Evolutionary conservation across 92 coral and sea anemone species (phyloP), one percentile per base, ranked within the genome.

Genomic region (Siderastrea radians): DNA sequence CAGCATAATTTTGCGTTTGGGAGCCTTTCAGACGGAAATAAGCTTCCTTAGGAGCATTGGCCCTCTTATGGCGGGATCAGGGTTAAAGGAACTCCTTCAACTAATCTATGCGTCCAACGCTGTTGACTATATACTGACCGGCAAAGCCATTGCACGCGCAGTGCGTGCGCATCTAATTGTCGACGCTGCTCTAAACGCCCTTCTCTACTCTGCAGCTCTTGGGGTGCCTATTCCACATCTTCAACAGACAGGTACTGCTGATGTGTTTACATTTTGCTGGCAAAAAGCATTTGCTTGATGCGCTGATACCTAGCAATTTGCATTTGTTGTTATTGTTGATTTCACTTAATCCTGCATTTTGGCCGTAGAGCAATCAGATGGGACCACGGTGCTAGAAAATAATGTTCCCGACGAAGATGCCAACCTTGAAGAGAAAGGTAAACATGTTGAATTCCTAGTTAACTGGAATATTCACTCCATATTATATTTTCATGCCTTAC

Each of bases 121-220:
- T 43, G 65, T 26, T 26, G 38, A 26, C 38, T 26, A 26, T 26
- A 26, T 26, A 26, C 60, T 90, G 5, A 90, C 63, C 64, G 93
- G 93, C 1, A 90, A 90, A 55, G 93, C 93, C 7, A 61, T 89
- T 45, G 55, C 81, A 1, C 69, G 86, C 2, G 86, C 89, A 66
- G 86, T 83, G 1, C 89, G 81, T 54, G 92, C 74, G 5, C 93
- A 90, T 73, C 76, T 90, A 16, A 72, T 90, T 13, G 86, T 84
- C 47, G 93, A 90, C 75, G 86, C 87, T 0, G 93, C 86, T 50
- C 50, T 89, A 72, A 84, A 89, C 52, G 85, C 89, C 2, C 67
- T 91, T 1, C 86, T 87, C 46, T 87, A 82, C 62, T 70, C 94
- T 3, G 86, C 43, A 62, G 94, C 94, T 57, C 91, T 87, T 19